phyloP scores from a whole-genome alignment of 35 echinoderm and acorn worm species.

The Lytechinus pictus region DNA sequence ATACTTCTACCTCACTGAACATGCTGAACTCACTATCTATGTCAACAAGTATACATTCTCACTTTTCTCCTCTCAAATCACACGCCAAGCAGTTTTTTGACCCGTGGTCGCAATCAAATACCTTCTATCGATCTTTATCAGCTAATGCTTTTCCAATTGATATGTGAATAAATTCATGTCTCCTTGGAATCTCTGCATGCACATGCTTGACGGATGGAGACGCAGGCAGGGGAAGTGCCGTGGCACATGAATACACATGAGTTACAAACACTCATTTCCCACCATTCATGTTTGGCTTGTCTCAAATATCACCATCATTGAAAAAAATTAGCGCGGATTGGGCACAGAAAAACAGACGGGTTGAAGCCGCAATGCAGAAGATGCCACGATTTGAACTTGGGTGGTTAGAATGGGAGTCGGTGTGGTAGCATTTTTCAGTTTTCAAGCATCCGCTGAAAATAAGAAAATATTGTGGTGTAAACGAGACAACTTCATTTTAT shows the following conservation, averaged over 20 bases:
- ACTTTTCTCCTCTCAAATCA: neutral
- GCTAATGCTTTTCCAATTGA: constrained; percentile 14
- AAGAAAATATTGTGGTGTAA: neutral
- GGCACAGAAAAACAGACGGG: neutral
- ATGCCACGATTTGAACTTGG: neutral
- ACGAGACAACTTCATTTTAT: neutral
- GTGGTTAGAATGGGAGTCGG: neutral
- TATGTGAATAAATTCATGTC: constrained; percentile 43
- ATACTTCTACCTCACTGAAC: neutral
- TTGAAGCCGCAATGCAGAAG: neutral
- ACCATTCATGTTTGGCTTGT: constrained; percentile 17
- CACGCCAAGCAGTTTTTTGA: neutral
- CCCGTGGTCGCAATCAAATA: constrained; percentile 30
- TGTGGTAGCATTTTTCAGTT: neutral
- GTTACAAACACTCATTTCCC: neutral
- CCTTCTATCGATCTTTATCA: constrained; percentile 30
- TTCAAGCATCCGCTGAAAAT: neutral
- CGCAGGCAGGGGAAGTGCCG: neutral
- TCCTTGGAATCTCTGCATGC: neutral
- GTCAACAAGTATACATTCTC: constrained; percentile 18
- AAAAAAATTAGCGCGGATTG: neutral
- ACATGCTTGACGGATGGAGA: neutral
- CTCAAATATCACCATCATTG: neutral
- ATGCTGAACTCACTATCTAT: neutral
- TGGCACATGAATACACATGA: constrained; percentile 21